phyloP scores from a whole-genome alignment of 2,113 vertebrate genomes.

The Aegotheles bennettii region DNA sequence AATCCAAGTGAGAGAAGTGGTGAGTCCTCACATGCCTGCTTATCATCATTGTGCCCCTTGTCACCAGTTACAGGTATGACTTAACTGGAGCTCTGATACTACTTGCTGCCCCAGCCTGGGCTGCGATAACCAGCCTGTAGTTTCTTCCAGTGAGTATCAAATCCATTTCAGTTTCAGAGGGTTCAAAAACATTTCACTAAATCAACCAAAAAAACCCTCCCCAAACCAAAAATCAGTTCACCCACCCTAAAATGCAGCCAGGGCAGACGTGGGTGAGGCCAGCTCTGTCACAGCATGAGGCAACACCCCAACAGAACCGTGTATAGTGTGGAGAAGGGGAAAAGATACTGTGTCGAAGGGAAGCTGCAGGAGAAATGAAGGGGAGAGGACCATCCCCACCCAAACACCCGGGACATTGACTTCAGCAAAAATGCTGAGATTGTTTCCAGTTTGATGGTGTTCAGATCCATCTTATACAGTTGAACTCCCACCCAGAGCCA shows the following conservation, averaged over 20 bases:
- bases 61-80: background rate
- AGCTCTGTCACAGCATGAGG: background rate
- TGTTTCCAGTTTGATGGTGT: background rate
- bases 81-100: background rate
- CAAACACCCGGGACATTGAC: background rate
- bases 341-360: background rate
- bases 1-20: background rate
- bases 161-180: background rate
- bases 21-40: background rate
- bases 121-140: background rate
- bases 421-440: background rate
- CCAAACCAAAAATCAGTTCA: background rate
- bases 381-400: background rate
- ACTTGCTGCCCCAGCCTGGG: background rate
- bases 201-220: accelerated
- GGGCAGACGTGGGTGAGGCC: background rate
- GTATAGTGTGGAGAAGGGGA: background rate
- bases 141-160: background rate
- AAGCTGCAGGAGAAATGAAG: background rate
- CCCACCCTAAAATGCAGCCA: background rate
- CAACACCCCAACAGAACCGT: background rate
- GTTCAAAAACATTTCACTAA: background rate
- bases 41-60: background rate
- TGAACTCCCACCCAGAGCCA: background rate
- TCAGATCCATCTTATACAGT: background rate